These are phyloP conservation scores for Chloroceryle aenea DNA, from an alignment of 2,113 vertebrate genomes.

Conservation along the genomic window DNA sequence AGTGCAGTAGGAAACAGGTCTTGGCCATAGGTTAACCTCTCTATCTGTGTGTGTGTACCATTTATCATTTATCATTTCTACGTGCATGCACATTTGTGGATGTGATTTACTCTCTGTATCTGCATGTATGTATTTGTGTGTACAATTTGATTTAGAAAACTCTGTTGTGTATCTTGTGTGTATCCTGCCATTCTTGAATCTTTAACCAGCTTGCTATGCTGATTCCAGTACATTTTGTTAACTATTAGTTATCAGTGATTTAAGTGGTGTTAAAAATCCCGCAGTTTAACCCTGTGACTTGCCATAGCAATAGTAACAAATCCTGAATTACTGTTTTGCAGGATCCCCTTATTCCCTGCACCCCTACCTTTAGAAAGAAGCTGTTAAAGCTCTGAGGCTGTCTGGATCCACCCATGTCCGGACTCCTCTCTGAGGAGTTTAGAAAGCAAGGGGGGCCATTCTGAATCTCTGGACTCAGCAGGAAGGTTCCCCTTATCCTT, in stretches of 20 bases:
- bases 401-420: background rate
- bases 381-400: background rate
- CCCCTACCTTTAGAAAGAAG: background rate
- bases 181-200: background rate
- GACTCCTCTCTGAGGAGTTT: background rate
- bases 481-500: background rate
- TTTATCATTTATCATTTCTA: background rate
- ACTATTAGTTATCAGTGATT: no score
- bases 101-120: background rate
- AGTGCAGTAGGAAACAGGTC: background rate
- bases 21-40: background rate
- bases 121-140: background rate
- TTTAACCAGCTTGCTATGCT: background rate
- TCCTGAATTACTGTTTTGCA: background rate
- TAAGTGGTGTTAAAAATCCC: background rate
- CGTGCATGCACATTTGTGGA: no score
- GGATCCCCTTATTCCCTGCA: background rate
- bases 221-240: background rate
- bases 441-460: background rate
- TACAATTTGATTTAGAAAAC: background rate
- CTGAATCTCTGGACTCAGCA: background rate
- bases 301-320: background rate
- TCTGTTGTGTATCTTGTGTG: background rate
- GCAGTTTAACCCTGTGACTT: background rate
- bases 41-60: background rate